Base-by-base conservation (phyloP, 2,797 vertebrate genomes). In the Saxicola maurus region DNA sequence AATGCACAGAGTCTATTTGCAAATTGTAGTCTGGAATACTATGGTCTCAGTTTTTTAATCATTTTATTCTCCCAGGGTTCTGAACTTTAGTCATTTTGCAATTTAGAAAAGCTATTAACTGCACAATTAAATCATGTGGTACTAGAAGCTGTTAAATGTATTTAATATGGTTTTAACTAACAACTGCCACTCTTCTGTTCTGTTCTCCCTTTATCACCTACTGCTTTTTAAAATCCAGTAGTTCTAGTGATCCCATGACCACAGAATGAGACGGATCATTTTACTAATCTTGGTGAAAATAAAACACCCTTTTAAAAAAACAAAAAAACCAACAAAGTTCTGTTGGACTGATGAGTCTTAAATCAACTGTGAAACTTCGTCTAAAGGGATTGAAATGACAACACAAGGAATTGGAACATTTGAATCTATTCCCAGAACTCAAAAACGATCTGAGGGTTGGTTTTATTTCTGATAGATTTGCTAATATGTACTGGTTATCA, bases 91-190 rank as follows among this genome's bases (percentile, higher is more conserved):
- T 89, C 7, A 68, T 88, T 92, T 92, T 3, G 3, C 45, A 56
- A 60, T 87, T 89, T 85, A 80, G 57, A 60, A 84, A 62, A 85
- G n/a, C 85, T 92, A 11, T 94, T 92, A 92, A 46, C 64, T 66
- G 45, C 52, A 82, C 87, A 89, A 56, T 89, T 94, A 87, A 79
- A 76, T 92, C 33, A 66, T 69, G 33, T 66, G 14, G 64, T 79
- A 12, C 49, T 82, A 31, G 56, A 82, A 79, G 66, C 64, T 59
- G 25, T 57, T 78, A 72, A 30, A 20, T 67, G 27, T 55, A 67
- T 60, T 85, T 90, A 73, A 71, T 30, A 18, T 3, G 6, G 12
- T 85, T 87, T 87, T 82, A 66, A 43, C 72, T 73, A 37, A 66
- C 43, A 51, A 24, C 6, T 75, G n/a, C 12, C 23, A 12, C 24